A percentile compares a stretch with the other conserved stretches of the same genome.
Conservation (phyloP, 23 tunicate species). For the Corella eumyota region DNA sequence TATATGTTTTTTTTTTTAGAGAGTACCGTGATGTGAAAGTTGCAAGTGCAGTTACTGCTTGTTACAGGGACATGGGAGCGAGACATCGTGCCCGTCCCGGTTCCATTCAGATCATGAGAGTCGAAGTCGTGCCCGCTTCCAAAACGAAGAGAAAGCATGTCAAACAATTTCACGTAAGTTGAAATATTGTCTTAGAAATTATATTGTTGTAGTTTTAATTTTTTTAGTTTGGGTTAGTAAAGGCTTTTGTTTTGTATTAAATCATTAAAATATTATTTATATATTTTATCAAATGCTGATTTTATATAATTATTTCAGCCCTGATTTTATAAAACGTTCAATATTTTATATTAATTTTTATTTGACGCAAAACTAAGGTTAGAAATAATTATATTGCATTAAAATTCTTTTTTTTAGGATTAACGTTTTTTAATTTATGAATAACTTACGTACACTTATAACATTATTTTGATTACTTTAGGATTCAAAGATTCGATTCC, state of each 20-base stretch:
- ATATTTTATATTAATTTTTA: no score
- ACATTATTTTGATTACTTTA: constrained; percentile 8
- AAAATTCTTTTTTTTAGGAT: no score
- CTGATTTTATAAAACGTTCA: no score
- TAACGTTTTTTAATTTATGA: not conserved
- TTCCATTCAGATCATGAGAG: constrained; percentile 92
- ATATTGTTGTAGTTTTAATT: not conserved
- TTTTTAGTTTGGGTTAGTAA: not conserved
- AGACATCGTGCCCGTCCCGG: constrained; percentile 94
- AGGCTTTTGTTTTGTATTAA: not conserved
- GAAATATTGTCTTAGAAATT: not conserved
- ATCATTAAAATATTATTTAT: not conserved
- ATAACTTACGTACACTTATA: not conserved
- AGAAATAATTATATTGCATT: no score
- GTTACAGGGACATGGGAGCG: constrained; percentile 98
- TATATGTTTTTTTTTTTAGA: no score
- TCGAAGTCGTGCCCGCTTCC: constrained; percentile 54
- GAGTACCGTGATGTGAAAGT: constrained; percentile 94
- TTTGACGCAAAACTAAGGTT: no score
- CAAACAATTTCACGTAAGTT: constrained; percentile 80
- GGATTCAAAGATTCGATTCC: constrained; percentile 89
- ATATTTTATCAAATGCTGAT: not conserved
- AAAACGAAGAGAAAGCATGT: constrained; percentile 80
- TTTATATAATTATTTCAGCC: no score
- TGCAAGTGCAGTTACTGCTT: constrained; percentile 90